These are phyloP conservation scores for Oryzias curvinotus DNA, from an alignment of 2,113 vertebrate species.

Conservation along the genomic window DNA sequence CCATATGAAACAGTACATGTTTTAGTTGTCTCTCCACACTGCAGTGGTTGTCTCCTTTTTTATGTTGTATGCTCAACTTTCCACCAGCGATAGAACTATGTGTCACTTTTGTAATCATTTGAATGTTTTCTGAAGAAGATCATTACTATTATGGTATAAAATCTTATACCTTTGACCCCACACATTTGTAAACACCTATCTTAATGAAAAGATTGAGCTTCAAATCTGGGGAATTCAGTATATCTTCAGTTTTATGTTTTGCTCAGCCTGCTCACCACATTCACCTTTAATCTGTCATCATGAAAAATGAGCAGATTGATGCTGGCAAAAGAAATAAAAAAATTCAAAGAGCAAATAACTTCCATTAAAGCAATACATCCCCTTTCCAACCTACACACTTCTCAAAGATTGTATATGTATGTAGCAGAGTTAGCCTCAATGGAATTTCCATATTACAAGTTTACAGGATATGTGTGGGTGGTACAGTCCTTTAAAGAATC, in stretches of 20 bases:
- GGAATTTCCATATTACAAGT: constrained; percentile 29
- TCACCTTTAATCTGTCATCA: constrained; percentile 70
- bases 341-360: constrained; percentile 42
- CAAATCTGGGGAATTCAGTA: neutral
- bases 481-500: constrained; percentile 38
- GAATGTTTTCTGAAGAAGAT: constrained; percentile 13
- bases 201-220: constrained; percentile 59
- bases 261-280: constrained; percentile 57
- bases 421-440: constrained; percentile 1
- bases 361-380: constrained; percentile 11
- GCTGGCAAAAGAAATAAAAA: constrained; percentile 33
- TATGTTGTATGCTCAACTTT: neutral
- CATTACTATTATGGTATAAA: constrained; percentile 7
- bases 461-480: constrained; percentile 48
- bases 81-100: neutral
- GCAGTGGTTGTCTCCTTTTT: neutral
- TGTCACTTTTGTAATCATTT: constrained; percentile 8
- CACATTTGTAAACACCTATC: constrained; percentile 39
- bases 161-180: constrained; percentile 3
- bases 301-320: constrained; percentile 69
- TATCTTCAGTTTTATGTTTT: constrained; percentile 40
- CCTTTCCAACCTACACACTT: constrained; percentile 20
- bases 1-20: no score
- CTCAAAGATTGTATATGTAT: constrained; percentile 1
- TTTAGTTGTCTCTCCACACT: no score